Conservation (phyloP, 2,797 vertebrate species). For the Bufotes viridis region DNA sequence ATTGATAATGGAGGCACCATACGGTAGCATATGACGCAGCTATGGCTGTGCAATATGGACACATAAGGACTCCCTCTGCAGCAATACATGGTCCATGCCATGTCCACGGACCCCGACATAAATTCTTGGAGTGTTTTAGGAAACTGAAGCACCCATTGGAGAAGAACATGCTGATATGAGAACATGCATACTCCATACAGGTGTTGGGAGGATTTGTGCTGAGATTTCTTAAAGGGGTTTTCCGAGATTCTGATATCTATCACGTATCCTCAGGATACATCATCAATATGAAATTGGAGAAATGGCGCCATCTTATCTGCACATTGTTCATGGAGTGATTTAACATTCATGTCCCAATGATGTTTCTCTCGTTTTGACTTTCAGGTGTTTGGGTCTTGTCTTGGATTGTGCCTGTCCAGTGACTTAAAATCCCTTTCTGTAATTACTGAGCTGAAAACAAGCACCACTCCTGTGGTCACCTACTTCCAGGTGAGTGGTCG, state of each 20-base stretch:
- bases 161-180: background rate
- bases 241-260: too few species aligned
- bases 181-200: background rate
- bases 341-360: too few species aligned
- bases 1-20: too few species aligned
- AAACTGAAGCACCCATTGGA: background rate
- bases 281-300: background rate
- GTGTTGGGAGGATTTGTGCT: background rate
- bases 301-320: background rate
- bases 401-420: slow-evolving; percentile 89
- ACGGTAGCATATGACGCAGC: background rate
- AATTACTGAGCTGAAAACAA: slow-evolving; percentile 81
- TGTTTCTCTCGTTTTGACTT: background rate
- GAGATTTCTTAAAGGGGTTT: too few species aligned
- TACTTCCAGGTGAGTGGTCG: slow-evolving; percentile 85
- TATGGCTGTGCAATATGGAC: background rate
- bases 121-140: background rate
- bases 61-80: background rate
- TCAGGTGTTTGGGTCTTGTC: slow-evolving; percentile 88
- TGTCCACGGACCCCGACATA: background rate
- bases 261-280: too few species aligned
- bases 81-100: background rate
- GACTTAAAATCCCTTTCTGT: slow-evolving; percentile 93
- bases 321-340: too few species aligned
- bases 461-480: slow-evolving; percentile 79